These are phyloP conservation scores for Petrolisthes cinctipes DNA, from an alignment of 2,888 invertebrate species.

Conservation along the genomic window DNA sequence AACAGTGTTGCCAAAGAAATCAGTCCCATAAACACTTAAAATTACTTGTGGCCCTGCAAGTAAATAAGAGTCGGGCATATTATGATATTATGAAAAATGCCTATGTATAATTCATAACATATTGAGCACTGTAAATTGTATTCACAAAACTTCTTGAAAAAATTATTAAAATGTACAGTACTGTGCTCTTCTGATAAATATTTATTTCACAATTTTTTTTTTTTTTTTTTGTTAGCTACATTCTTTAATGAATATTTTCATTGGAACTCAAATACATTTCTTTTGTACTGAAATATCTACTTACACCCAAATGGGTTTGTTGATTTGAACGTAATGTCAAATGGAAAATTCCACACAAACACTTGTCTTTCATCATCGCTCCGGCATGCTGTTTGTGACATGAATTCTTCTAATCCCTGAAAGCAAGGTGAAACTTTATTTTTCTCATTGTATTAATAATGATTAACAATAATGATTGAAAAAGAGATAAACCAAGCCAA, in stretches of 20 bases:
- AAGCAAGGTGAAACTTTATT: neutral
- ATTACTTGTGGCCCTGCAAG: constrained; percentile 91
- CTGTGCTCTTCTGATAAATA: too few species aligned
- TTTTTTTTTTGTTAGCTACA: too few species aligned
- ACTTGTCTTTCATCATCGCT: constrained; percentile 75
- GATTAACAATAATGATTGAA: too few species aligned
- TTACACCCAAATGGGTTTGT: constrained; percentile 96
- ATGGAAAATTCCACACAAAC: constrained; percentile 89
- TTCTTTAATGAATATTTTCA: neutral
- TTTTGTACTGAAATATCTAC: constrained; percentile 69
- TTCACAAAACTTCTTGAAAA: too few species aligned
- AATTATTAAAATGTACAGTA: too few species aligned
- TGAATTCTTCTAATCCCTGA: constrained; percentile 84
- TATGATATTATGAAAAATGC: neutral
- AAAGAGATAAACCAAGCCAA: too few species aligned
- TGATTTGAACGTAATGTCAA: constrained; percentile 91
- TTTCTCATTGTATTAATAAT: too few species aligned
- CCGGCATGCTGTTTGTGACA: constrained; percentile 85
- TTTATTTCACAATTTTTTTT: too few species aligned
- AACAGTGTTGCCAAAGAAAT: constrained; percentile 85
- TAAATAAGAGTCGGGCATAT: neutral
- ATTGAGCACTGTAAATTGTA: too few species aligned
- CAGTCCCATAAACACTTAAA: constrained; percentile 85
- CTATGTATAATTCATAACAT: too few species aligned
- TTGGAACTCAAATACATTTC: neutral